Conservation (phyloP, 2,888 invertebrate species). For the Malachius bipustulatus region DNA sequence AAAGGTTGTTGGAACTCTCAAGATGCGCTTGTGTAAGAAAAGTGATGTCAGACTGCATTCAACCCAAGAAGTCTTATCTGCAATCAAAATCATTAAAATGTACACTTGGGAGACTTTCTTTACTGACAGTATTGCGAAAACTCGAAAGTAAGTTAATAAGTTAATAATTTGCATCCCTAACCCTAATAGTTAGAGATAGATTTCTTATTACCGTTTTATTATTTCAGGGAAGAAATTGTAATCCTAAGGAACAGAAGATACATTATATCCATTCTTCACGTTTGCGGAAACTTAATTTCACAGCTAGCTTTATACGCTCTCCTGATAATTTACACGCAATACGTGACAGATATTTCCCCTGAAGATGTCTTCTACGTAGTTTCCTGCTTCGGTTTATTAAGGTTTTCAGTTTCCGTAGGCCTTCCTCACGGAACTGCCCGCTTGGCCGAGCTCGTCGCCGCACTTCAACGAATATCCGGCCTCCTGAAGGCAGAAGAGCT, state of each 20-base stretch:
- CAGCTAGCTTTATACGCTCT: too few species aligned
- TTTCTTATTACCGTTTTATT: too few species aligned
- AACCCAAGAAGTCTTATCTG: constrained; percentile 25
- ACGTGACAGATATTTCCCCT: too few species aligned
- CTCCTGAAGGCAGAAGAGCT: constrained; percentile 34
- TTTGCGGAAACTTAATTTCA: too few species aligned
- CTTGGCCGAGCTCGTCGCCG: constrained; percentile 66
- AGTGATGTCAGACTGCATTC: constrained; percentile 25
- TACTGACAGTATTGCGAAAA: constrained; percentile 41
- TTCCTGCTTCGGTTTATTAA: constrained; percentile 75
- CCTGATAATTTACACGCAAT: too few species aligned
- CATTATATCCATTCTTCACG: too few species aligned
- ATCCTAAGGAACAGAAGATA: too few species aligned
- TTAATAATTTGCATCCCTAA: too few species aligned
- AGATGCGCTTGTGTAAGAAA: constrained; percentile 24
- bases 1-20: constrained; percentile 6
- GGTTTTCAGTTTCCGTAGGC: constrained; percentile 77
- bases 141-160: constrained; percentile 27
- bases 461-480: constrained; percentile 55
- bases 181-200: too few species aligned
- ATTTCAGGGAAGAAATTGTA: too few species aligned
- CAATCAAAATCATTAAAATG: constrained; percentile 29
- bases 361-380: too few species aligned
- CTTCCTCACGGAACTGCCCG: constrained; percentile 76
- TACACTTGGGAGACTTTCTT: constrained; percentile 28